Percentiles rank a stretch among this genome's conserved stretches.
Conservation (phyloP, 2,113 vertebrate genomes). For the Austrofundulus limnaeus region DNA sequence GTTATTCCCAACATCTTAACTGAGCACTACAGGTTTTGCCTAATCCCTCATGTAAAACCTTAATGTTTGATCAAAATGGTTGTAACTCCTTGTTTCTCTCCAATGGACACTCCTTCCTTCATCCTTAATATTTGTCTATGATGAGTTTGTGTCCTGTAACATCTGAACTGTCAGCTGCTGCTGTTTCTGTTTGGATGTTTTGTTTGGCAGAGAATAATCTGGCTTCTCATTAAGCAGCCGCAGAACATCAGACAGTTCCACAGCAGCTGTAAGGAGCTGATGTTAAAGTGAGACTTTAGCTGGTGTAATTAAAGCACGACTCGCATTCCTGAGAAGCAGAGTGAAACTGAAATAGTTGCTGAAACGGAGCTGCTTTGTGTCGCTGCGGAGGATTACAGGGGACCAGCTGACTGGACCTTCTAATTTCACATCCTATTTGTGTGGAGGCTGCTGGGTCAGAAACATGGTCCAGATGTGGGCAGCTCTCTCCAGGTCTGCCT, state of each 20-base stretch:
- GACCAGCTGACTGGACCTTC: conserved; percentile 43
- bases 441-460: conserved; percentile 38
- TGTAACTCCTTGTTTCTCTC: too few relatives aligned
- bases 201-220: background rate
- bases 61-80: too few relatives aligned
- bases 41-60: too few relatives aligned
- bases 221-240: conserved; percentile 49
- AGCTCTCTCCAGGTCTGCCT: background rate
- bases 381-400: conserved; percentile 51
- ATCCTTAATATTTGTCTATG: too few relatives aligned
- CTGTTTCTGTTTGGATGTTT: background rate
- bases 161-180: background rate
- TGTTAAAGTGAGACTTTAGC: conserved; percentile 15
- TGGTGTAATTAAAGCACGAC: conserved; percentile 28
- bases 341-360: conserved; percentile 21
- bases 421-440: conserved; percentile 63
- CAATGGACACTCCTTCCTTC: too few relatives aligned
- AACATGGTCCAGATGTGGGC: conserved; percentile 60
- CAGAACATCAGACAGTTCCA: conserved; percentile 7
- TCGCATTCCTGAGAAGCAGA: conserved; percentile 36
- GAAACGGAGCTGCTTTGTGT: conserved; percentile 26
- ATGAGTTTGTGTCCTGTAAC: background rate
- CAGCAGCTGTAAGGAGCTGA: conserved; percentile 21
- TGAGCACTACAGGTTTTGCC: too few relatives aligned
- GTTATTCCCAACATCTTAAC: too few relatives aligned